Percentiles rank a stretch among this genome's conserved stretches.
Evolutionary conservation across 2,113 vertebrate species (phyloP).

Genomic region (Halcyon senegalensis): DNA sequence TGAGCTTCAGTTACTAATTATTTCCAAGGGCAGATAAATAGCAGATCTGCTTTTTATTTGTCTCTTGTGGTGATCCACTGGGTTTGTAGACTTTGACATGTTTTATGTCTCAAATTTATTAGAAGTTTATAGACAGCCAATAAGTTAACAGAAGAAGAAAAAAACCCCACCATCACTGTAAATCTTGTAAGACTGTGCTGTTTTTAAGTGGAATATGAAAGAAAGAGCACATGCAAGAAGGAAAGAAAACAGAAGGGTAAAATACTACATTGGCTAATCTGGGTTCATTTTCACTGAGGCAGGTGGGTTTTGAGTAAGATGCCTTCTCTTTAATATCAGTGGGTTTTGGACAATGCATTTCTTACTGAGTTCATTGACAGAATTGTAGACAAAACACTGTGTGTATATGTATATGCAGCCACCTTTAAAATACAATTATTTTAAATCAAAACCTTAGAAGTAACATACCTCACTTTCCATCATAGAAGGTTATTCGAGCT

Average conservation of each 20-base stretch:
- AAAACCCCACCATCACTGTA: not conserved
- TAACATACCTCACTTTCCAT: not conserved
- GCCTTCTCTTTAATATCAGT: not conserved
- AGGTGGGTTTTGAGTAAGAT: not conserved
- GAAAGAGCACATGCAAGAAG: not conserved
- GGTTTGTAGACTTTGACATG: conserved; percentile 39
- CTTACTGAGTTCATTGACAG: not conserved
- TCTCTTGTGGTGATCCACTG: conserved; percentile 27
- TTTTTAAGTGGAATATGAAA: not conserved
- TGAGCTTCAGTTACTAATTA: conserved; percentile 41
- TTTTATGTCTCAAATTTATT: conserved; percentile 57
- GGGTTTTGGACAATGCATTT: not conserved
- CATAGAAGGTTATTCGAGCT: not conserved
- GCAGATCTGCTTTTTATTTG: conserved; percentile 42
- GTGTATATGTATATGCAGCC: not conserved
- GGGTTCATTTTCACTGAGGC: not conserved
- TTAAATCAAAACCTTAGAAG: not conserved
- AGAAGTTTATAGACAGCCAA: conserved; percentile 25
- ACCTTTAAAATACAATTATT: not conserved
- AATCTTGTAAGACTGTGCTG: not conserved
- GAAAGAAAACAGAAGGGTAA: not conserved
- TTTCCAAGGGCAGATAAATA: conserved; percentile 54
- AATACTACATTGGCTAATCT: not conserved
- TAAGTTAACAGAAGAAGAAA: conserved; percentile 23
- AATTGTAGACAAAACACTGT: not conserved